Percentiles rank a stretch among this genome's conserved stretches.
These are phyloP conservation scores for Atherinomorus stipes DNA, from an alignment of 2,113 vertebrate species.

Conservation along the genomic window DNA sequence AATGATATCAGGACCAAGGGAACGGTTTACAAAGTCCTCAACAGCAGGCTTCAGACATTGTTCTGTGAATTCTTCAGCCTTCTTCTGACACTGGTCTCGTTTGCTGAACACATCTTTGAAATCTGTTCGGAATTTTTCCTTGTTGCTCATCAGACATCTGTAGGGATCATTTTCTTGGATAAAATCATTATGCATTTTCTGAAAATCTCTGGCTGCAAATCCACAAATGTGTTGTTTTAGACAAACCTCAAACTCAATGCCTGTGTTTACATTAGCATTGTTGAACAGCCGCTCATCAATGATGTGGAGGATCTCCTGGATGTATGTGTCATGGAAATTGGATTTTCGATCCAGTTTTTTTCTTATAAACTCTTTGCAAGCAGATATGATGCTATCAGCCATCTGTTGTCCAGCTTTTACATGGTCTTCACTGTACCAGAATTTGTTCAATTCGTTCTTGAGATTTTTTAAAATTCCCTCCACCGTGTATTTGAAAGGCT, in stretches of 20 bases:
- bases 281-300: constrained; percentile 54
- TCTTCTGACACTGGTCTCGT: constrained; percentile 74
- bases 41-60: constrained; percentile 64
- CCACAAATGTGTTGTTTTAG: constrained; percentile 76
- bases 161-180: constrained; percentile 59
- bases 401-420: fast-evolving
- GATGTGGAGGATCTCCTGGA: constrained; percentile 55
- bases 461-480: fast-evolving
- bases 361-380: neutral
- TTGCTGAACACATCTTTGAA: constrained; percentile 73
- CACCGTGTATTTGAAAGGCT: constrained; percentile 9
- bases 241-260: constrained; percentile 39
- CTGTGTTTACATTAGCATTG: fast-evolving
- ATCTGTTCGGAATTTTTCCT: constrained; percentile 16
- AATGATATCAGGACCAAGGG: constrained; percentile 64
- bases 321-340: constrained; percentile 60
- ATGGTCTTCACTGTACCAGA: fast-evolving
- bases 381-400: constrained; percentile 11
- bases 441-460: fast-evolving
- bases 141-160: constrained; percentile 42
- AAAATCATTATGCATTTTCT: constrained; percentile 65
- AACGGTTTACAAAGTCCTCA: constrained; percentile 37
- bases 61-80: constrained; percentile 69
- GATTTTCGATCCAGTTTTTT: neutral
- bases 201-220: constrained; percentile 45